These are phyloP conservation scores for Chelonus insularis DNA, from an alignment of 1,140 invertebrate genomes.

Conservation along the genomic window DNA sequence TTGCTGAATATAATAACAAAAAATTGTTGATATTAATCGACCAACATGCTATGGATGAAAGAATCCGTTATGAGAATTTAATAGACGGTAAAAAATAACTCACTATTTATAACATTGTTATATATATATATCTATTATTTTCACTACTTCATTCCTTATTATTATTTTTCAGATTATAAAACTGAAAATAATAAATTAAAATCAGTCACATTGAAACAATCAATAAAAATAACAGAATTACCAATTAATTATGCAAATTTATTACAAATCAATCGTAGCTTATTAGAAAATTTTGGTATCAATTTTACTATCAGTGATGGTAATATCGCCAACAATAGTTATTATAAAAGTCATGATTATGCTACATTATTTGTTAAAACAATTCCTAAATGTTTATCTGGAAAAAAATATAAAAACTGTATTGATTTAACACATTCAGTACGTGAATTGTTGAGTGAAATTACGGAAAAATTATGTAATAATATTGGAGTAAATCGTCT, in stretches of 20 bases:
- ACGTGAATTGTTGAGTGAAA: conserved; percentile 43
- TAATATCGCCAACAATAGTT: background rate
- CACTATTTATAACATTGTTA: background rate
- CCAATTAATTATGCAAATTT: conserved; percentile 28
- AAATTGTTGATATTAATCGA: conserved; percentile 52
- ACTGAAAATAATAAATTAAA: conserved; percentile 38
- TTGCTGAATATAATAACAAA: conserved; percentile 37
- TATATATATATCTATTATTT: conserved; percentile 10
- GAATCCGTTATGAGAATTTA: conserved; percentile 55
- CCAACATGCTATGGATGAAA: conserved; percentile 57
- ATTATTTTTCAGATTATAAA: conserved; percentile 45
- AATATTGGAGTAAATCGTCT: conserved; percentile 35
- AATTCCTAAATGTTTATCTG: conserved; percentile 48
- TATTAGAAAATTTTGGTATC: conserved; percentile 46
- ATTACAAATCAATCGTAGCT: conserved; percentile 33
- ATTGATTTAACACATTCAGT: conserved; percentile 35
- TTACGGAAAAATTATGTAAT: conserved; percentile 37
- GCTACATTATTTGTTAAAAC: conserved; percentile 35
- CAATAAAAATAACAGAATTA: conserved; percentile 42
- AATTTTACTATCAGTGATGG: conserved; percentile 21
- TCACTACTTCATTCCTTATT: background rate
- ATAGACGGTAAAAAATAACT: conserved; percentile 39
- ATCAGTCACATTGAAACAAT: conserved; percentile 38
- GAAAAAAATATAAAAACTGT: conserved; percentile 32
- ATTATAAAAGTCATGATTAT: conserved; percentile 14